phyloP scores from a whole-genome alignment of 2,113 vertebrate genomes.

The Marcusenius ussheri region DNA sequence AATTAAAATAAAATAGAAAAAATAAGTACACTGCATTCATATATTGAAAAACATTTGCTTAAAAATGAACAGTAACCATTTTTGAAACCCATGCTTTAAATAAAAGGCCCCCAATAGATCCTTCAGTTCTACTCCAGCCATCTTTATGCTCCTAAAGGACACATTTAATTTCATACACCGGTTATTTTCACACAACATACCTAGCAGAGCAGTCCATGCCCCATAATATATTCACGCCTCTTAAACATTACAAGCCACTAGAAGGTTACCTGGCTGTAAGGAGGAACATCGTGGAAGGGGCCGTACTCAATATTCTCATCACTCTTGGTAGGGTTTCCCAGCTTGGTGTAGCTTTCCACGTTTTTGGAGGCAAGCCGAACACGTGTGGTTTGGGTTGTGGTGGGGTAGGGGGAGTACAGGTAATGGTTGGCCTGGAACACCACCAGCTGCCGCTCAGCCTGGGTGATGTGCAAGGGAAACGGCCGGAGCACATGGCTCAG shows the following conservation, averaged over 20 bases:
- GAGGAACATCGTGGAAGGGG: slow-evolving; percentile 77
- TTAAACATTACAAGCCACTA: not conserved
- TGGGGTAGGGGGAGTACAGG: slow-evolving; percentile 82
- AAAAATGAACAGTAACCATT: not conserved
- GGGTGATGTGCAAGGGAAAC: slow-evolving; percentile 87
- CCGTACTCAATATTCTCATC: slow-evolving; percentile 90
- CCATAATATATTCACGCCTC: not conserved
- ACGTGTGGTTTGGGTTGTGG: slow-evolving; percentile 78
- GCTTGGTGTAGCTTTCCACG: slow-evolving; percentile 87
- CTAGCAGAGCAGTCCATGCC: not conserved
- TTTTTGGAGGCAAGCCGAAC: slow-evolving; percentile 87
- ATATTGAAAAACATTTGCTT: not conserved
- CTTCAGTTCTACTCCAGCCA: not conserved
- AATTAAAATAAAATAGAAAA: not conserved
- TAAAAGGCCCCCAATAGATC: not conserved
- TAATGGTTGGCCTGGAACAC: slow-evolving; percentile 97
- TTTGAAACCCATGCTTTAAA: not conserved
- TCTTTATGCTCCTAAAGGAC: not conserved
- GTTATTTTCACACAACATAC: not conserved
- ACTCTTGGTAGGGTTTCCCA: slow-evolving; percentile 80
- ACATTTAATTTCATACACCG: not conserved
- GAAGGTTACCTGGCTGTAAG: slow-evolving; percentile 79
- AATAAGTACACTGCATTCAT: not conserved
- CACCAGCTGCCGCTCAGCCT: slow-evolving; percentile 92
- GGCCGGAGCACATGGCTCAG: slow-evolving; percentile 85